phyloP scores from a whole-genome alignment of 2,888 invertebrate species.

The Carabus problematicus region DNA sequence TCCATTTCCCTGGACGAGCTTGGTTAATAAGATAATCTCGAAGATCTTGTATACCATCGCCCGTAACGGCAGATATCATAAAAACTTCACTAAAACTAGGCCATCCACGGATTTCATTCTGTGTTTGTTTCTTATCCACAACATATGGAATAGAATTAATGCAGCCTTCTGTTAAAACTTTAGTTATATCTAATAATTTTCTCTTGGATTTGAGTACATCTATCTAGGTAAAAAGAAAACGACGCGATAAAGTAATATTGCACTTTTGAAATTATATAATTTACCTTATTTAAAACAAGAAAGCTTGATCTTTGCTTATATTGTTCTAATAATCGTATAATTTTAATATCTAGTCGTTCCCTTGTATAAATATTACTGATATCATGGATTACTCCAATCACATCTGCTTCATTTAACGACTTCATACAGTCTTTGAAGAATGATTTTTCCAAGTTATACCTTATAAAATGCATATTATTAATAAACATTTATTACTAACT shows the following conservation, averaged over 20 bases:
- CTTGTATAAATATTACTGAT: slow-evolving; percentile 74
- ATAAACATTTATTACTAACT: slow-evolving; percentile 4
- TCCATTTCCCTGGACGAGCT: slow-evolving; percentile 73
- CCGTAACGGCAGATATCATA: slow-evolving; percentile 86
- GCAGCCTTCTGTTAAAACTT: slow-evolving; percentile 68
- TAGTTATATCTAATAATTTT: slow-evolving; percentile 75
- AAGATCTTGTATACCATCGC: slow-evolving; percentile 58
- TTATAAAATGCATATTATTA: slow-evolving; percentile 56
- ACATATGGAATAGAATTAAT: slow-evolving; percentile 52
- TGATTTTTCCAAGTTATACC: slow-evolving; percentile 64
- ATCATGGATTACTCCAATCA: slow-evolving; percentile 89
- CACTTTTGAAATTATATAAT: background rate
- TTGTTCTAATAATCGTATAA: slow-evolving; percentile 72
- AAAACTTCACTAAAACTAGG: slow-evolving; percentile 87
- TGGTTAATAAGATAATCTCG: slow-evolving; percentile 69
- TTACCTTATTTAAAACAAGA: slow-evolving; percentile 89
- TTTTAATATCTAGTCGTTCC: slow-evolving; percentile 71
- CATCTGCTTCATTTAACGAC: slow-evolving; percentile 74
- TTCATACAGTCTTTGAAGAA: slow-evolving; percentile 68
- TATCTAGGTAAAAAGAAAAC: slow-evolving; percentile 61
- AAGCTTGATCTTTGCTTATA: slow-evolving; percentile 70
- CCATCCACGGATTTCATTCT: slow-evolving; percentile 63
- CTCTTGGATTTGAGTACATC: slow-evolving; percentile 75
- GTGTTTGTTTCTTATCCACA: slow-evolving; percentile 45
- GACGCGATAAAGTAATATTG: background rate